Evolutionary conservation across 2,888 invertebrate species (phyloP).

Genomic region (Hydrotaea diabolus): DNA sequence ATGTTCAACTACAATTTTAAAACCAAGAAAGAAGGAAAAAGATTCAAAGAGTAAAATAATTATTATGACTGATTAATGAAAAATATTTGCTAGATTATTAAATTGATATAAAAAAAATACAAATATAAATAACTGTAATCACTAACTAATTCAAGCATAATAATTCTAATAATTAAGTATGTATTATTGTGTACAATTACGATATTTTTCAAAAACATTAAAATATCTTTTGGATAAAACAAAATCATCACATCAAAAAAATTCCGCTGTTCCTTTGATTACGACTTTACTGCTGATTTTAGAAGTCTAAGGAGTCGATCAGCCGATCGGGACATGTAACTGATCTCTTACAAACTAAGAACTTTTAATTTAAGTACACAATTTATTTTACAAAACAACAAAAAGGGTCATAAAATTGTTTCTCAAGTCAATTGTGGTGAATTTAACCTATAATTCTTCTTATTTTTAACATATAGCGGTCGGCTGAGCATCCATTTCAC

Average conservation of each 20-base stretch:
- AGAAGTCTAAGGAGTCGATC: no score
- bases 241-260: background rate
- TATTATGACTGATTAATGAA: conserved; percentile 64
- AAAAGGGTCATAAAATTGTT: no score
- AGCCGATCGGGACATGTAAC: no score
- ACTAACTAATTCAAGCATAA: conserved; percentile 44
- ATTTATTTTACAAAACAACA: no score
- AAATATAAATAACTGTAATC: conserved; percentile 47
- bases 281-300: background rate
- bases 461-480: no score
- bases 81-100: conserved; percentile 66
- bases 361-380: no score
- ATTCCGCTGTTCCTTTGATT: conserved; percentile 7
- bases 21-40: conserved; percentile 18
- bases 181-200: conserved; percentile 2
- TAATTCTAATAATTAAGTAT: conserved; percentile 4
- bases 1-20: conserved; percentile 46
- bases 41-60: conserved; percentile 17
- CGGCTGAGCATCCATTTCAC: background rate
- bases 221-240: conserved; percentile 16
- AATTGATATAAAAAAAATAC: conserved; percentile 50
- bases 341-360: no score
- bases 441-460: no score
- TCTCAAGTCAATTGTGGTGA: no score
- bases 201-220: background rate